Percentiles rank a stretch among this genome's conserved stretches.
phyloP scores from a whole-genome alignment of 2,888 invertebrate species.

The Amphipyra tragopoginis region DNA sequence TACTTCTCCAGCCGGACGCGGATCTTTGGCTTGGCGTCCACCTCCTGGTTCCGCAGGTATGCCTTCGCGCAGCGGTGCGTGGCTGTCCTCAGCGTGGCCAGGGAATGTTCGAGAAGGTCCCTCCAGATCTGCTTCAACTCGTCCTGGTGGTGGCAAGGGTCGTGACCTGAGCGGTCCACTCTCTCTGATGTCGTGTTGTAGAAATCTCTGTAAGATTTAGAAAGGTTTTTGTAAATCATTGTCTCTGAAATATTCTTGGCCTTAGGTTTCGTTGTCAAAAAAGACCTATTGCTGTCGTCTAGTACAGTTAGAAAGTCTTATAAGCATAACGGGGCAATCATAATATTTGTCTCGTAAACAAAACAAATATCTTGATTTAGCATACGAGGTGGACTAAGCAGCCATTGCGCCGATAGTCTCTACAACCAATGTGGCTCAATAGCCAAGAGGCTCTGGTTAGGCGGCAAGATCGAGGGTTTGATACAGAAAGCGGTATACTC shows the following conservation, averaged over 20 bases:
- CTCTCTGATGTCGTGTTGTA: conserved; percentile 52
- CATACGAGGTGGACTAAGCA: no score
- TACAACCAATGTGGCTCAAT: no score
- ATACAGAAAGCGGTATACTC: no score
- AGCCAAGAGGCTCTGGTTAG: no score
- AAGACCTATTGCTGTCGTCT: no score
- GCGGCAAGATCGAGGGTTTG: no score
- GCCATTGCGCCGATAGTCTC: no score
- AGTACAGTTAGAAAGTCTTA: no score
- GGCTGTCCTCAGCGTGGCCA: conserved; percentile 50
- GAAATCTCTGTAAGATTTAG: conserved; percentile 47
- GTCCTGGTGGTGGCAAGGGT: conserved; percentile 63
- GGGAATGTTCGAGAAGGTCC: conserved; percentile 59
- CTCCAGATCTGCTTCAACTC: conserved; percentile 64
- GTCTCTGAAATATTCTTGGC: background rate
- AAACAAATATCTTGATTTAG: no score
- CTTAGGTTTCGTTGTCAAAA: no score
- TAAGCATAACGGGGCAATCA: no score
- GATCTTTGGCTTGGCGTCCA: conserved; percentile 16
- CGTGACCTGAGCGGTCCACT: conserved; percentile 39
- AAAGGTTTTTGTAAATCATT: background rate
- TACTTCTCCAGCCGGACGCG: conserved; percentile 46
- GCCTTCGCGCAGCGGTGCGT: conserved; percentile 50
- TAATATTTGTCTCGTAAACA: no score
- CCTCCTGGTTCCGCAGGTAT: conserved; percentile 33